Conservation (phyloP, 1,140 invertebrate genomes). For the Aradophagus sp. region DNA sequence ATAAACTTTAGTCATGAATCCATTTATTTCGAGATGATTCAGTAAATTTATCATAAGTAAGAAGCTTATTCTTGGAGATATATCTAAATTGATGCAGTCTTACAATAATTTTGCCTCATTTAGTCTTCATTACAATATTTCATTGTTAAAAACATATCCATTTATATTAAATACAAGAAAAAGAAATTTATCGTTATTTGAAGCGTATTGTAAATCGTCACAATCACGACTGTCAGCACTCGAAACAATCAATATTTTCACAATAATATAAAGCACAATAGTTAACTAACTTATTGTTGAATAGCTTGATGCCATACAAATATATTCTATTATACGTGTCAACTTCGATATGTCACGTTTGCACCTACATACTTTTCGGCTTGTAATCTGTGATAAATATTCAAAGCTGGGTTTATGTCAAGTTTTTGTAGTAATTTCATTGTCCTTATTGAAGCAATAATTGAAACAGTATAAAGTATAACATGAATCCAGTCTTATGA, state of each 20-base stretch:
- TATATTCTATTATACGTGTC: constrained; percentile 43
- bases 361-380: constrained; percentile 33
- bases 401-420: constrained; percentile 23
- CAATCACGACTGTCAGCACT: constrained; percentile 12
- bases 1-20: too few species aligned
- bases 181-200: too few species aligned
- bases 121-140: constrained; percentile 9
- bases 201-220: too few species aligned
- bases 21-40: too few species aligned
- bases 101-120: background rate
- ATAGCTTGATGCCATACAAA: constrained; percentile 33
- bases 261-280: constrained; percentile 43
- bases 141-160: constrained; percentile 32
- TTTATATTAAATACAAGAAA: constrained; percentile 3
- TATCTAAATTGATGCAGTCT: too few species aligned
- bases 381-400: constrained; percentile 38
- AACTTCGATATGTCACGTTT: constrained; percentile 30
- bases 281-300: constrained; percentile 18
- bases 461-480: too few species aligned
- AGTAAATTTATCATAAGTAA: too few species aligned
- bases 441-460: too few species aligned
- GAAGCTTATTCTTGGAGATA: too few species aligned
- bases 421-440: too few species aligned
- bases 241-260: constrained; percentile 34
- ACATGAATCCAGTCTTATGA: too few species aligned